Evolutionary conservation across 2,888 invertebrate genomes (phyloP), one percentile per base, ranked within the genome.

Genomic region (Drosophila paramelanica): DNA sequence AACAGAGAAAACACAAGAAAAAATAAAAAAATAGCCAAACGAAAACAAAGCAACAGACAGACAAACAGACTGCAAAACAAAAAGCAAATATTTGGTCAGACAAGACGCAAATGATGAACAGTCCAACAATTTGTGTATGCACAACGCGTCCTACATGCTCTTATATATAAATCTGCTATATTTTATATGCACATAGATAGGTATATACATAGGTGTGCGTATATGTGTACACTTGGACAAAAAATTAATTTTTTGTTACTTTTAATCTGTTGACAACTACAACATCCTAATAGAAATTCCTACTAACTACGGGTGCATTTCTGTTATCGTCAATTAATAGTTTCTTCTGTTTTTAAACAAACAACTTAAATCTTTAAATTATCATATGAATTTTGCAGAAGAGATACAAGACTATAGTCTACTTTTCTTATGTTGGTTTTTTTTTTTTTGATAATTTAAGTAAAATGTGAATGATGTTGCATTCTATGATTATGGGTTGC

Each of bases 101-200:
- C 77, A 53, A 66, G 73, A 49, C 68, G 60, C 70, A 77, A 69
- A 72, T 85, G 82, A 83, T 81, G 83, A 81, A 79, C 81, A 68
- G 69, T 67, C 68, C 42, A 72, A 45, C 61, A 79, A 67, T 77
- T 80, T 82, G 81, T 72, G 81, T 79, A 84, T 84, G 74, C 77
- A 58, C 72, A 76, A 73, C 76, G 79, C 74, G 62, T 80, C 60
- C 74, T 38, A 43, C 52, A 55, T 51, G 46, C 36, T 36, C 49
- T 49, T 49, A 64, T 67, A 55, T 50, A 65, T 38, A 67, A 58
- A 65, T 50, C 64, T 52, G 62, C 45, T 61, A 68, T 55, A 57
- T 43, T 46, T 42, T 38, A 38, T 49, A 56, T 55, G 49, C 41
- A 20, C 42, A 17, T 39, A 17, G 17, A 11, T 46, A 17, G 17